Base-by-base conservation (phyloP, 2,888 invertebrate species). In the Ptychoptera contaminata region DNA sequence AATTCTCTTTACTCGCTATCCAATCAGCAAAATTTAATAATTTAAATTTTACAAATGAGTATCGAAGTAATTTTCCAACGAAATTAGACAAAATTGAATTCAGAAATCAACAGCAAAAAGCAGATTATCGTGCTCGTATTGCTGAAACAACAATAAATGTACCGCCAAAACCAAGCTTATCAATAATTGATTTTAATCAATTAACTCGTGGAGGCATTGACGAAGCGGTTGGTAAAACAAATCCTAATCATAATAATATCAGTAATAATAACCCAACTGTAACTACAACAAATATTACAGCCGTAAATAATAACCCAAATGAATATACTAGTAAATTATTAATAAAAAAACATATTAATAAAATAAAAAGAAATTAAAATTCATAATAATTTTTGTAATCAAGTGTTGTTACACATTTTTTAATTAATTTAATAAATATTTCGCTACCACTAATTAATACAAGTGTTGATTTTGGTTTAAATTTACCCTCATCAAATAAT, bases 121-220 rank as follows among this genome's bases (percentile, higher is more conserved):
- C 15, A 37, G 37, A 37, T 12, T 11, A 11, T 29, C 5, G 16
- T n/a, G n/a, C n/a, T n/a, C n/a, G n/a, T n/a, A 15, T 40, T 7
- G 52, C 53, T 38, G 30, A 30, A 30, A 31, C 40, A n/a, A 57
- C 58, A 2, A 30, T 67, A 15, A 65, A 67, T 45, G 62, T 69
- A 35, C 63, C 71, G 16, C 70, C 72, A 7, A 70, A 74, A 56
- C 78, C 79, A n/a, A 72, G 74, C 55, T 68, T 82, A 48, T 74
- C 79, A 23, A 79, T 81, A 53, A 79, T 82, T 50, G 80, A 81
- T 67, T 76, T 81, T 57, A 81, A 80, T 67, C 70, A 76, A 60
- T 70, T 80, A 56, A 76, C 78, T 7, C 67, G 74, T 43, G 73
- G 73, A 32, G 74, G 74, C 45, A 62, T 76, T 40, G 74, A 74